Percentiles rank a stretch among this genome's conserved stretches.
phyloP scores from a whole-genome alignment of 2,113 vertebrate genomes.

The Talpa occidentalis region DNA sequence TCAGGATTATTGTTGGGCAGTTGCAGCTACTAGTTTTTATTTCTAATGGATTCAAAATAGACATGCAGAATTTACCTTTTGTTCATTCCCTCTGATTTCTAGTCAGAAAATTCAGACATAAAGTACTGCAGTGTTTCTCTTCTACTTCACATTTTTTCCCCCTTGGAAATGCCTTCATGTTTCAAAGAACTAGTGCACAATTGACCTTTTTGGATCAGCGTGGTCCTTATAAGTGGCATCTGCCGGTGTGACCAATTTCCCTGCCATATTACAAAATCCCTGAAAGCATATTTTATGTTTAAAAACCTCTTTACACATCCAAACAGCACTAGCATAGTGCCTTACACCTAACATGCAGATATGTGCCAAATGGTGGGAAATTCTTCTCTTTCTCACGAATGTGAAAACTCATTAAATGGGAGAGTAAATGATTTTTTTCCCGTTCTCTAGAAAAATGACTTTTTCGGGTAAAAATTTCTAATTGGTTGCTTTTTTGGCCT shows the following conservation, averaged over 20 bases:
- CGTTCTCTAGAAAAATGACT: constrained; percentile 47
- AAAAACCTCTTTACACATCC: neutral
- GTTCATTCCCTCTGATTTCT: neutral
- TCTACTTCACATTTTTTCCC: rapidly evolving
- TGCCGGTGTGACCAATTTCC: neutral
- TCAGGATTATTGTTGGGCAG: neutral
- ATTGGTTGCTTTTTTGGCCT: neutral
- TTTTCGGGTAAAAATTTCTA: constrained; percentile 37
- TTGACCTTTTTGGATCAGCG: neutral
- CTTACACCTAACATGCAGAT: neutral
- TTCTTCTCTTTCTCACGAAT: neutral
- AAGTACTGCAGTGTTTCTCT: neutral
- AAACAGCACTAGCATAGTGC: neutral
- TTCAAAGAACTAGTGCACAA: neutral
- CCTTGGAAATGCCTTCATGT: neutral
- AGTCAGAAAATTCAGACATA: neutral
- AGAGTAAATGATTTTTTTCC: neutral
- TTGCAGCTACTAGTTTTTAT: neutral
- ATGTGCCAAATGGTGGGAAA: neutral
- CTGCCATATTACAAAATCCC: neutral
- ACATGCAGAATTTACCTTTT: neutral
- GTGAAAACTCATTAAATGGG: neutral
- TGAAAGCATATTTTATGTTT: neutral
- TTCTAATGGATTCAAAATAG: constrained; percentile 16
- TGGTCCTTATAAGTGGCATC: neutral